Conservation (phyloP, 2,113 vertebrate species). For the Misgurnus anguillicaudatus region DNA sequence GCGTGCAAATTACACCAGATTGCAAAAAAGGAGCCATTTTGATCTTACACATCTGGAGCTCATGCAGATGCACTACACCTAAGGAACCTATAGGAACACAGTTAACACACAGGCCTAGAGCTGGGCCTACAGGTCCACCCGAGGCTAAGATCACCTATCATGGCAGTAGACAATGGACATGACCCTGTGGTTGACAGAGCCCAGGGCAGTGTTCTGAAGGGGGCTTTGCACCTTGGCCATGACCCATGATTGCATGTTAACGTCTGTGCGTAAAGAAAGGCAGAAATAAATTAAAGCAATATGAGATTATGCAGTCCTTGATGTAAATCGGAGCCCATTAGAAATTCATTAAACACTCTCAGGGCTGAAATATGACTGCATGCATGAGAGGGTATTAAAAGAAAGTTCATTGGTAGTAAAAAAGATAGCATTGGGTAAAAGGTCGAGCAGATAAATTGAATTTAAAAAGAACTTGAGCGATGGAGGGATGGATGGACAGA, state of each 20-base stretch:
- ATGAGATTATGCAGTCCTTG: conserved; percentile 63
- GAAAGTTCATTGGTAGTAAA: conserved; percentile 57
- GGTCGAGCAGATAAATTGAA: conserved; percentile 3
- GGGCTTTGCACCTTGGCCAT: conserved; percentile 39
- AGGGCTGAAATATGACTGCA: conserved; percentile 68
- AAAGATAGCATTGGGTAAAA: conserved; percentile 24
- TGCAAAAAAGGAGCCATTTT: conserved; percentile 55
- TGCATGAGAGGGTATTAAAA: conserved; percentile 62
- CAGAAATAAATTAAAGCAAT: conserved; percentile 67
- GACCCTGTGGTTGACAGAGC: background rate
- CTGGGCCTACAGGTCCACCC: background rate
- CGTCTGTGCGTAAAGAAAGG: conserved; percentile 57
- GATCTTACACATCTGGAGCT: background rate
- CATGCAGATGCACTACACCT: conserved; percentile 2
- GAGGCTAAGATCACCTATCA: background rate
- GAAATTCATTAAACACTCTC: conserved; percentile 69
- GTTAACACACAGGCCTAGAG: background rate
- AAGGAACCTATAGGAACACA: background rate
- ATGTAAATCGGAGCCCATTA: conserved; percentile 69
- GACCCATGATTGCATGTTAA: conserved; percentile 42
- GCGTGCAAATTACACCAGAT: conserved; percentile 65
- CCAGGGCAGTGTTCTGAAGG: conserved; percentile 18
- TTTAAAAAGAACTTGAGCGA: background rate
- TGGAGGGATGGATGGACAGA: background rate
- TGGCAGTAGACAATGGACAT: conserved; percentile 7